Conservation (phyloP, 2,797 vertebrate genomes). For the Somateria mollissima region DNA sequence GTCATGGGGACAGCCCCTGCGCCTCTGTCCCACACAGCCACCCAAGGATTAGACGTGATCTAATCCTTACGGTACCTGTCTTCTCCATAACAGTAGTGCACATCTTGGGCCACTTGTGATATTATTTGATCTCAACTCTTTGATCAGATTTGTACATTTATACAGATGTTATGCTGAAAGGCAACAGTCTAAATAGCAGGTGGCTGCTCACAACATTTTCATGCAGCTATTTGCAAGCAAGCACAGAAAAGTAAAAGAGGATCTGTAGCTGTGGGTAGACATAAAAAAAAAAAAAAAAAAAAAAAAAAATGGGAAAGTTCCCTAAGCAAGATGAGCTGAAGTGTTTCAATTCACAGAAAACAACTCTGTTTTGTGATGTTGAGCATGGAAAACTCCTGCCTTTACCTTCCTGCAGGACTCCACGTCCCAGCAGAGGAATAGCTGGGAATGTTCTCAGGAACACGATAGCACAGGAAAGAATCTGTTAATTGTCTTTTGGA, state of each 20-base stretch:
- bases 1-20: fast-evolving
- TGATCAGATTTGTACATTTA: neutral
- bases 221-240: neutral
- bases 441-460: neutral
- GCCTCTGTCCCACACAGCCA: neutral
- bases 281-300: neutral
- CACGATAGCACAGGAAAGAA: constrained; percentile 46
- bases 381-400: neutral
- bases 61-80: neutral
- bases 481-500: constrained; percentile 58
- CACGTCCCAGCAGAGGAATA: neutral
- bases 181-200: neutral
- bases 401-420: constrained; percentile 19
- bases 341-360: neutral
- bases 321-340: neutral
- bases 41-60: neutral
- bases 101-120: neutral
- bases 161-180: neutral
- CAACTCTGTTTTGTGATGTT: neutral
- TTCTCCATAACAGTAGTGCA: neutral
- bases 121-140: neutral
- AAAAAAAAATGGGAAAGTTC: neutral
- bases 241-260: neutral
- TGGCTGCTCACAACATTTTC: neutral
- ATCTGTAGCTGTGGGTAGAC: neutral